Conservation (phyloP, 1,140 invertebrate genomes). For the Muscidifurax raptorellus region DNA sequence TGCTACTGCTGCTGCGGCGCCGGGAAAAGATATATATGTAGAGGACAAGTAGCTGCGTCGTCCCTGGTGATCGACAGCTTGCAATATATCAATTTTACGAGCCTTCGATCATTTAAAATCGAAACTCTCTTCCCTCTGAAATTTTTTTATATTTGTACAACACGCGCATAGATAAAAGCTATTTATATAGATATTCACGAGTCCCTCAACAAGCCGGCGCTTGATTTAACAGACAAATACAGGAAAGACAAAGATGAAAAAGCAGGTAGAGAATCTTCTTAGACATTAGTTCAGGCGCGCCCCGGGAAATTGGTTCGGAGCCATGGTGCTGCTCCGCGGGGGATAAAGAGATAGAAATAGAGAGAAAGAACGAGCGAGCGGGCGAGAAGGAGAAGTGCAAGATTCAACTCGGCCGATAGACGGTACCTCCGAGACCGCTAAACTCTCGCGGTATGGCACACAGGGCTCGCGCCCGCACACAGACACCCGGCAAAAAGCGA, state of each 20-base stretch:
- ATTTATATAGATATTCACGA: too few species aligned
- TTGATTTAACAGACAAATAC: not conserved
- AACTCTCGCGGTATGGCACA: conserved; percentile 8
- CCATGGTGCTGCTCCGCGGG: not conserved
- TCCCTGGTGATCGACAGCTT: too few species aligned
- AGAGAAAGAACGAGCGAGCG: not conserved
- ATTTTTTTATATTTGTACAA: too few species aligned
- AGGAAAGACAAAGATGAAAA: not conserved
- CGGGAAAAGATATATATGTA: not conserved
- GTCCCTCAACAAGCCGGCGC: too few species aligned
- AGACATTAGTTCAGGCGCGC: conserved; percentile 33
- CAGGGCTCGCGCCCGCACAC: not conserved
- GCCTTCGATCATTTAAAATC: not conserved
- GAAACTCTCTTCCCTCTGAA: not conserved
- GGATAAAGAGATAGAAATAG: conserved; percentile 47
- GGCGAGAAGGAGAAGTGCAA: conserved; percentile 35
- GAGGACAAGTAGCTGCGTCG: not conserved
- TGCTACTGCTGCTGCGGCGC: not conserved
- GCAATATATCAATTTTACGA: not conserved
- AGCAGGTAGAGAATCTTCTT: conserved; percentile 3
- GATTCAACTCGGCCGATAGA: conserved; percentile 27
- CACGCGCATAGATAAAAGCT: too few species aligned
- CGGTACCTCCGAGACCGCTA: conserved; percentile 41
- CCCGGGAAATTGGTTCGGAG: conserved; percentile 43
- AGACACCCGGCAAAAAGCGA: not conserved